Conservation (phyloP, 2,888 invertebrate genomes). For the Pristionchus japonicus region DNA sequence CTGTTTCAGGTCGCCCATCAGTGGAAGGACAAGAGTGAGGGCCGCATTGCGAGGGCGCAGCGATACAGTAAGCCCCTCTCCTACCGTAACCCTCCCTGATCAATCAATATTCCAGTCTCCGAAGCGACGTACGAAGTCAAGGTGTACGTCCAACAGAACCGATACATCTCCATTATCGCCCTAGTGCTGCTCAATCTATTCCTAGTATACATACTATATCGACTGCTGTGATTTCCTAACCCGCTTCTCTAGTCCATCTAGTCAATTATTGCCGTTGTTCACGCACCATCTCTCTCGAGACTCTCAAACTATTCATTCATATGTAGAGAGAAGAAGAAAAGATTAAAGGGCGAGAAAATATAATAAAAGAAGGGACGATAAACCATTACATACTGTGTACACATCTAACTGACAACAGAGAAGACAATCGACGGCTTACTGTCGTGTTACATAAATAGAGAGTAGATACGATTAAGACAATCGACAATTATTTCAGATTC, state of each 20-base stretch:
- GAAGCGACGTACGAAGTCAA: constrained; percentile 8
- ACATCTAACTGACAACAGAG: neutral
- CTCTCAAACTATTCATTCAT: constrained; percentile 46
- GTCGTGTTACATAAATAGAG: constrained; percentile 28
- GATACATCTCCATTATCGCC: neutral
- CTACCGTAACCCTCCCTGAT: neutral
- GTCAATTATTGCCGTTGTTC: neutral
- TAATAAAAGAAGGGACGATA: constrained; percentile 30
- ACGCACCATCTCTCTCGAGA: neutral
- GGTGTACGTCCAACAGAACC: constrained; percentile 23
- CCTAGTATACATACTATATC: constrained; percentile 39
- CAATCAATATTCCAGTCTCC: neutral
- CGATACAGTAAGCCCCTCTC: constrained; percentile 7
- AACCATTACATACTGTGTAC: constrained; percentile 43
- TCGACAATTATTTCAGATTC: constrained; percentile 13
- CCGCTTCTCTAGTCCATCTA: neutral
- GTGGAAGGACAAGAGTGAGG: constrained; percentile 43
- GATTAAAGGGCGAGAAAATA: neutral
- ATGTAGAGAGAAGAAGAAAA: constrained; percentile 26
- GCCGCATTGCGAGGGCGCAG: neutral
- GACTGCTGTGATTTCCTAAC: neutral
- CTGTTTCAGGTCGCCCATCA: constrained; percentile 34
- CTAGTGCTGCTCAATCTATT: constrained; percentile 24
- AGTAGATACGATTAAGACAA: neutral
- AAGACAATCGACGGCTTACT: neutral